These are phyloP conservation scores for Drosophila azteca DNA, from an alignment of 1,140 invertebrate species.

Conservation along the genomic window DNA sequence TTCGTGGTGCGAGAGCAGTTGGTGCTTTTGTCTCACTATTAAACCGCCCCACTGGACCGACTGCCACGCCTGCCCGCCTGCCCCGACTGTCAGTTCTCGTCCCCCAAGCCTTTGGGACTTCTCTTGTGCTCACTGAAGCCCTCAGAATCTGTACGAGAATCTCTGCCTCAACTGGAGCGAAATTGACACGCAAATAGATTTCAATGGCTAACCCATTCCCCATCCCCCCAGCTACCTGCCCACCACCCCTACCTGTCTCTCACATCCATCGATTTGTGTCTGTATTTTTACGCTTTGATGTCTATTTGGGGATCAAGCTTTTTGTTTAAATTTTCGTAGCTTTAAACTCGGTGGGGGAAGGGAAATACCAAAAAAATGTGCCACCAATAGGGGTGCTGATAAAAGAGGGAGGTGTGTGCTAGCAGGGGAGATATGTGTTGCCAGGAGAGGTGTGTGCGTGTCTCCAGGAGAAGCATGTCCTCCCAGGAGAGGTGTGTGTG, in stretches of 20 bases:
- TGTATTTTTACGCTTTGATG: slow-evolving; percentile 72
- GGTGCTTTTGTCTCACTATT: slow-evolving; percentile 65
- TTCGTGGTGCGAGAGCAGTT: slow-evolving; percentile 4
- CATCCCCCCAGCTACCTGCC: background rate
- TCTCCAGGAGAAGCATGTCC: no score
- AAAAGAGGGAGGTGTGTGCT: slow-evolving; percentile 59
- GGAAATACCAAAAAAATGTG: background rate
- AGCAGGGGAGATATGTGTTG: slow-evolving; percentile 27
- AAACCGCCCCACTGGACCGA: background rate
- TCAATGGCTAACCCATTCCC: slow-evolving; percentile 22
- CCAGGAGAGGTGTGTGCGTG: slow-evolving; percentile 14
- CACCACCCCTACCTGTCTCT: background rate
- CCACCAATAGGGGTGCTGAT: slow-evolving; percentile 41
- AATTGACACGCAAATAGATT: slow-evolving; percentile 68
- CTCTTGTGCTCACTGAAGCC: slow-evolving; percentile 54
- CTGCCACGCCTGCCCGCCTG: no score
- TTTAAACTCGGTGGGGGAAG: slow-evolving; percentile 42
- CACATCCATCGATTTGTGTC: slow-evolving; percentile 39
- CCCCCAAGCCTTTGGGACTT: slow-evolving; percentile 2
- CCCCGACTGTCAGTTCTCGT: background rate
- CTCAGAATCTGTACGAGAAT: slow-evolving; percentile 33
- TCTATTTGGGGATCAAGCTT: slow-evolving; percentile 59
- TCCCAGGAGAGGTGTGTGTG: slow-evolving; percentile 36
- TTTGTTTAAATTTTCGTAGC: slow-evolving; percentile 47
- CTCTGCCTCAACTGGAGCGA: slow-evolving; percentile 58